Evolutionary conservation across 2,113 vertebrate genomes (phyloP).

Genomic region (Hucho hucho): DNA sequence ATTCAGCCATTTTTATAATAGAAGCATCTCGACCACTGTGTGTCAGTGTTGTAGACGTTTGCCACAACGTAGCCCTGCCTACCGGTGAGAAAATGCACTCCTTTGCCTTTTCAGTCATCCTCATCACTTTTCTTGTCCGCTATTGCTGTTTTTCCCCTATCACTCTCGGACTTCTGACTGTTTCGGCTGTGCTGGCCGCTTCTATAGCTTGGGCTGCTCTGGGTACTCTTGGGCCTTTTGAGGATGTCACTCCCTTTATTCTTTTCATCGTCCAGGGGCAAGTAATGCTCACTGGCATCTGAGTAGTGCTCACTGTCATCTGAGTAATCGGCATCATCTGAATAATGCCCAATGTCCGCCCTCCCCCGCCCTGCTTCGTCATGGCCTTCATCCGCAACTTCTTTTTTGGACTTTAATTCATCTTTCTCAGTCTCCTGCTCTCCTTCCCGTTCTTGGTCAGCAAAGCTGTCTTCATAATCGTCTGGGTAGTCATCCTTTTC

Average conservation of each 20-base stretch:
- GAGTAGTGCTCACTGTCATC: conserved; percentile 39
- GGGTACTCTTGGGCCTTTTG: background rate
- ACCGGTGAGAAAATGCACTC: too few relatives aligned
- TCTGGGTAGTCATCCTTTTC: conserved; percentile 43
- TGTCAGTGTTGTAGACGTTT: background rate
- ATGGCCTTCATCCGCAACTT: conserved; percentile 19
- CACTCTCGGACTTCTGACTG: conserved; percentile 14
- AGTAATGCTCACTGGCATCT: conserved; percentile 40
- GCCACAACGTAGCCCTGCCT: too few relatives aligned
- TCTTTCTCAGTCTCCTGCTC: conserved; percentile 8
- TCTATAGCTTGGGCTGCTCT: conserved; percentile 7
- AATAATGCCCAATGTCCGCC: conserved; percentile 6
- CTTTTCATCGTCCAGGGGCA: background rate
- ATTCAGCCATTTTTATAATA: background rate
- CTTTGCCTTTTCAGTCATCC: background rate
- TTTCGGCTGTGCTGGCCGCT: conserved; percentile 21
- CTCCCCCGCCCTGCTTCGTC: background rate
- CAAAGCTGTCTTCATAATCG: conserved; percentile 39
- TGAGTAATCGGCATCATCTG: conserved; percentile 28
- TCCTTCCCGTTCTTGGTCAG: conserved; percentile 41
- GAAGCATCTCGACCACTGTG: background rate
- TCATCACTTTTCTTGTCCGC: conserved; percentile 11
- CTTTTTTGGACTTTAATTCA: background rate
- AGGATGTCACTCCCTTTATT: conserved; percentile 32
- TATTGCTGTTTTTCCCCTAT: conserved; percentile 6